phyloP scores from a whole-genome alignment of 2,797 vertebrate species.

The Parauchenoglanis ngamensis region DNA sequence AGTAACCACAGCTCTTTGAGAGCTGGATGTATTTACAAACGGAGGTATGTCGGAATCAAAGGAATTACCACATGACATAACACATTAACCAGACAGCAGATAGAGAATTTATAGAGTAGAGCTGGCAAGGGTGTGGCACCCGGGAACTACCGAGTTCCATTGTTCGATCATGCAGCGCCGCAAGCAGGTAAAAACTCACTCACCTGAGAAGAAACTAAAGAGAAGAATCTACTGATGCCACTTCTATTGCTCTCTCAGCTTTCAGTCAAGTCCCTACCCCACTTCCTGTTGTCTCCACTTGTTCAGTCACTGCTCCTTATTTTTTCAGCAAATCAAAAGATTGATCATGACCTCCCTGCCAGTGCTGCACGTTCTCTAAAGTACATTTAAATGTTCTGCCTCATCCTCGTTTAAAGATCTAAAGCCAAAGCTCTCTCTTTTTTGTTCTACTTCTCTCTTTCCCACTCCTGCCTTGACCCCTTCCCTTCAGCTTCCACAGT shows the following conservation, averaged over 20 bases:
- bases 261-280: slow-evolving; percentile 68
- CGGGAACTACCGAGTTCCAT: slow-evolving; percentile 71
- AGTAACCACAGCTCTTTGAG: slow-evolving; percentile 99
- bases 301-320: slow-evolving; percentile 44
- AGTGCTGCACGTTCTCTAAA: slow-evolving; percentile 52
- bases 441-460: slow-evolving; percentile 17
- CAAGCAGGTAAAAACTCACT: slow-evolving; percentile 69
- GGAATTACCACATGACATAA: slow-evolving; percentile 99
- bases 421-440: slow-evolving; percentile 60
- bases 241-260: slow-evolving; percentile 49
- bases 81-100: slow-evolving; percentile 97
- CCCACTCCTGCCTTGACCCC: slow-evolving; percentile 45
- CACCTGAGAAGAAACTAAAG: slow-evolving; percentile 68
- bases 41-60: slow-evolving; percentile 98
- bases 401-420: slow-evolving; percentile 40
- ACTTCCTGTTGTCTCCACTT: slow-evolving; percentile 54
- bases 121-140: slow-evolving; percentile 82
- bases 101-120: slow-evolving; percentile 91
- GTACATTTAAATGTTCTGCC: slow-evolving; percentile 41
- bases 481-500: slow-evolving; percentile 74
- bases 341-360: slow-evolving; percentile 45
- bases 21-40: slow-evolving; percentile 98
- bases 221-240: slow-evolving; percentile 66
- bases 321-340: slow-evolving; percentile 30
- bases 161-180: slow-evolving; percentile 76